Evolutionary conservation across 2,888 invertebrate genomes (phyloP).

Genomic region (Cremastinae sp.): DNA sequence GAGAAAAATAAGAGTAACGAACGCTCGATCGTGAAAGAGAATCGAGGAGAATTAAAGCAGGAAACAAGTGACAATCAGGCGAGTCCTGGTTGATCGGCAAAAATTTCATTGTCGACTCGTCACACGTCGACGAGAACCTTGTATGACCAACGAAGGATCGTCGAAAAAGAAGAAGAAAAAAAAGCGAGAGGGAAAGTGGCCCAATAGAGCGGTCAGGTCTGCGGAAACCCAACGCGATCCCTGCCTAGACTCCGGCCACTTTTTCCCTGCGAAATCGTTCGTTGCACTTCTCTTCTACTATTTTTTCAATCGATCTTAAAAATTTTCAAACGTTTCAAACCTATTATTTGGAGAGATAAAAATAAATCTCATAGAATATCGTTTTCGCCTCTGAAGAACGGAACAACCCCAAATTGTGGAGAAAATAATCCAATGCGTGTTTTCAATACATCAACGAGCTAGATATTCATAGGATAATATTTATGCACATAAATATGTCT

Average conservation of each 20-base stretch:
- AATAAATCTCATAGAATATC: background rate
- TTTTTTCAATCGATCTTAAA: conserved; percentile 6
- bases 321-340: background rate
- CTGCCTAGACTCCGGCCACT: conserved; percentile 20
- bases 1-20: conserved; percentile 48
- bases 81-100: conserved; percentile 58
- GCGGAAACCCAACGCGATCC: conserved; percentile 39
- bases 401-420: conserved; percentile 28
- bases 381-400: conserved; percentile 23
- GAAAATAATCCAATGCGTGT: conserved; percentile 36
- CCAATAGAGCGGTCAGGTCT: conserved; percentile 67
- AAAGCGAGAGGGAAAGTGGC: background rate
- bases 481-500: conserved; percentile 7
- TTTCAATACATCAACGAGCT: conserved; percentile 24
- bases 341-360: conserved; percentile 6
- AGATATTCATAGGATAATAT: conserved; percentile 22
- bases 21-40: conserved; percentile 44
- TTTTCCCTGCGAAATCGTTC: conserved; percentile 31
- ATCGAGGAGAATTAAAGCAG: conserved; percentile 67
- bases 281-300: conserved; percentile 20
- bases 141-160: conserved; percentile 56
- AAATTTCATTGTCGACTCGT: conserved; percentile 73
- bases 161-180: conserved; percentile 57
- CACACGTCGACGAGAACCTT: conserved; percentile 68
- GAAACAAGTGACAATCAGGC: conserved; percentile 78